Conservation (phyloP, 2,113 vertebrate genomes). For the Bubo scandiacus region DNA sequence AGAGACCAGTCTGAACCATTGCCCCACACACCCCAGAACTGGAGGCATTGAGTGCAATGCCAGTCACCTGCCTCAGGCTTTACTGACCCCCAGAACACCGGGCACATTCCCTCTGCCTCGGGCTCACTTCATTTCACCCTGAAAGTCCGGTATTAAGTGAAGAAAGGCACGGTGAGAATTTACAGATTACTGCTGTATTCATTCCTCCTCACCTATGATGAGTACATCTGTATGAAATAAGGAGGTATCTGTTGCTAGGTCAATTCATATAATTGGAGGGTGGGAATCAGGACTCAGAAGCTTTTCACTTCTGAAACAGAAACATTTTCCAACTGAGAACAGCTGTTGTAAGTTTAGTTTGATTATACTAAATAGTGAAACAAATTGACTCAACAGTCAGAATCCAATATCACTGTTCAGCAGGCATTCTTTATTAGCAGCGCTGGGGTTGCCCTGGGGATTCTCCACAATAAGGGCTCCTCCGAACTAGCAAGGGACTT, state of each 20-base stretch:
- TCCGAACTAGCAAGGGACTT: no score
- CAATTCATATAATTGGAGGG: background rate
- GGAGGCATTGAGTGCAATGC: no score
- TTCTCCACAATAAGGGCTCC: no score
- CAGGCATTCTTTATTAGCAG: no score
- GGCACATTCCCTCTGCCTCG: rapidly evolving
- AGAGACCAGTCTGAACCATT: background rate
- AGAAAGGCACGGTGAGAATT: background rate
- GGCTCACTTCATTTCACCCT: background rate
- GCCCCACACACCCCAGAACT: rapidly evolving
- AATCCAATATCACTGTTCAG: no score
- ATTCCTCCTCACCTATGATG: rapidly evolving
- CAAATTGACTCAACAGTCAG: no score
- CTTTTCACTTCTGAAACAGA: background rate
- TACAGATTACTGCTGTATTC: background rate
- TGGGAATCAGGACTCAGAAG: background rate
- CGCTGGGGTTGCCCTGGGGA: no score
- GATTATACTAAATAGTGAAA: background rate
- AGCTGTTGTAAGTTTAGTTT: background rate
- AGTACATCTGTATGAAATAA: background rate
- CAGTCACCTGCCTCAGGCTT: background rate
- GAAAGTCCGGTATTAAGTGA: rapidly evolving
- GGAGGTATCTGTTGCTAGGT: background rate
- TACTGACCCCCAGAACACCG: background rate
- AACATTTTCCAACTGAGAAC: background rate